phyloP scores from a whole-genome alignment of 2,888 invertebrate genomes.

The Macrophya annulata region DNA sequence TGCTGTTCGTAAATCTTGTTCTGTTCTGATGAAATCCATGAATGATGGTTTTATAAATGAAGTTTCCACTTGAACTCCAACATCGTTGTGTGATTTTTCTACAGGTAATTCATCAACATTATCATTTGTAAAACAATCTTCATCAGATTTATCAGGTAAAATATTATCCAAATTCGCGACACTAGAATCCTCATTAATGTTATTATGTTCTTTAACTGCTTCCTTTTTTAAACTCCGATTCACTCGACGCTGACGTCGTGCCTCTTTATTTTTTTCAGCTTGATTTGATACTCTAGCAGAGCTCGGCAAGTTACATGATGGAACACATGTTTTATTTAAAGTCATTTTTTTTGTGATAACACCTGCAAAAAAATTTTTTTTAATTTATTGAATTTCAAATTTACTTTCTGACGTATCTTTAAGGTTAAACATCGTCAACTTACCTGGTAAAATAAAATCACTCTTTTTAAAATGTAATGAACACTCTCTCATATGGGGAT shows the following conservation, averaged over 20 bases:
- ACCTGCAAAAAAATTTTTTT: too few relatives aligned
- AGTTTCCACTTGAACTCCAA: neutral
- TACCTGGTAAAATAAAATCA: neutral
- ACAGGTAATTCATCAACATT: neutral
- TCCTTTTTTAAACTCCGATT: too few relatives aligned
- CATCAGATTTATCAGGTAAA: neutral
- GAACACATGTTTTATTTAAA: too few relatives aligned
- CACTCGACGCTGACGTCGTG: too few relatives aligned
- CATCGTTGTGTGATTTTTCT: neutral
- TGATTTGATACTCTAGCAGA: too few relatives aligned
- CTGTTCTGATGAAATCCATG: neutral
- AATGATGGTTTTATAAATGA: neutral
- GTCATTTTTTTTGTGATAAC: too few relatives aligned
- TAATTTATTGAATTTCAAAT: too few relatives aligned
- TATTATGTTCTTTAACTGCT: too few relatives aligned
- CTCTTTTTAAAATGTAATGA: constrained; percentile 40
- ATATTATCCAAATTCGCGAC: neutral
- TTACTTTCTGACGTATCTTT: neutral
- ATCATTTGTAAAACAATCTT: neutral
- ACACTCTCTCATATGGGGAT: constrained; percentile 40
- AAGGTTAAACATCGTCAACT: neutral
- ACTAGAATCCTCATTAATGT: too few relatives aligned
- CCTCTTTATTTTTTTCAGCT: too few relatives aligned
- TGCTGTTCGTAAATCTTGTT: neutral
- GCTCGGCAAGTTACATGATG: too few relatives aligned